phyloP scores from a whole-genome alignment of 1,140 invertebrate species.

The Drosophila sproati region DNA sequence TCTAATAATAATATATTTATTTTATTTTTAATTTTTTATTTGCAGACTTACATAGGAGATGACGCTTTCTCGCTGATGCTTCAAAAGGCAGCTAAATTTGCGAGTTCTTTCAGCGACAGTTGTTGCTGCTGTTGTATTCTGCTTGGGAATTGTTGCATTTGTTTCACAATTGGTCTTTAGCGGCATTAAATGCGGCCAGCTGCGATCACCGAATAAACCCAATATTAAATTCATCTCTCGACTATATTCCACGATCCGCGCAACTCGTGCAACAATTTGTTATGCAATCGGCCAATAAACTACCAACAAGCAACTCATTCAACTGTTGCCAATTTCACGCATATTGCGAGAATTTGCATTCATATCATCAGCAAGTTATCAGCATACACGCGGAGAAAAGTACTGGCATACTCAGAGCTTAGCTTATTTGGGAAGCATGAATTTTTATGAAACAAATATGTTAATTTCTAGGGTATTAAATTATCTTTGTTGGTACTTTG shows the following conservation, averaged over 20 bases:
- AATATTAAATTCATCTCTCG: conserved; percentile 13
- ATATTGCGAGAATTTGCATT: too few relatives aligned
- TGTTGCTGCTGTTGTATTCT: not conserved
- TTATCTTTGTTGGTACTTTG: too few relatives aligned
- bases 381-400: too few relatives aligned
- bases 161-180: not conserved
- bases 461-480: too few relatives aligned
- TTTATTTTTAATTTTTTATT: too few relatives aligned
- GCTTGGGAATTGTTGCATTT: not conserved
- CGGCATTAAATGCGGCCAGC: not conserved
- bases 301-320: too few relatives aligned
- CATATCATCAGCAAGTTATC: too few relatives aligned
- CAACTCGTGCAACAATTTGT: not conserved
- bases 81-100: conserved; percentile 57
- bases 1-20: too few relatives aligned
- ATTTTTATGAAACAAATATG: too few relatives aligned
- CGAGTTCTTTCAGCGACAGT: conserved; percentile 55
- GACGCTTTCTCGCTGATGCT: conserved; percentile 21
- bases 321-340: too few relatives aligned
- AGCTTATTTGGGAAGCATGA: too few relatives aligned
- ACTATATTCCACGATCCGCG: not conserved
- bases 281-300: not conserved
- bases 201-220: conserved; percentile 1
- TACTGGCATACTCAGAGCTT: too few relatives aligned
- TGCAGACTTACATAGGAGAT: conserved; percentile 29